Base-by-base conservation (phyloP, 1,140 invertebrate genomes). In the Ephestia elutella region DNA sequence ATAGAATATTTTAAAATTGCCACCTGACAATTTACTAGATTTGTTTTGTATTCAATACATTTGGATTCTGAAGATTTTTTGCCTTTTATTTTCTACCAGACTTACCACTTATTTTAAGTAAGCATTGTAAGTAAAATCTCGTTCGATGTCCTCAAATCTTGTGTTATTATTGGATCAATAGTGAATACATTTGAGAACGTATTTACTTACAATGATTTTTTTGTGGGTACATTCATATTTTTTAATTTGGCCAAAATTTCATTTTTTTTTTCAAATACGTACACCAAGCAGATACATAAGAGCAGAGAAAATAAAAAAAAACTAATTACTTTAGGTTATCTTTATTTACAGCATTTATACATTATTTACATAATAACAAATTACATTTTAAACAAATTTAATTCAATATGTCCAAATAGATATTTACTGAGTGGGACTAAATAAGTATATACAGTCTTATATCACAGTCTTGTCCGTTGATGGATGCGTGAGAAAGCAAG, bases 21-120 rank as follows among this genome's bases (percentile, higher is more conserved):
- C 82, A 80, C 63, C 76, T 71, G 80, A 79, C 75, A 75, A 82
- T 80, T 81, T 85, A 86, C 80, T 85, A 78, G 71, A 78, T 86
- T 85, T 85, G 82, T 87, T 87, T 87, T 87, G 73, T 85, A 86
- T 85, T 85, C 75, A 87, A 87, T 86, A 87, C 77, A 87, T 85
- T 86, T 87, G 81, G 82, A 86, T 79, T 83, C 79, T 79, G 63
- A 74, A 56, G 59, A 30, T 55, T 48, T n/a, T 54, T 59, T 53
- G 57, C 1, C 62, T 82, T 76, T 81, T 70, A 75, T 74, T 81
- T 53, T 25, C 2, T 5, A 50, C 19, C 49, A 15, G 2, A 25
- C 2, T 35, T 35, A n/a, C n/a, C 32, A 35, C 10, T 2, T 2
- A 4, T 11, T 35, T 1, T 4, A 13, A 13, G 3, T 35, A 5